phyloP scores from a whole-genome alignment of 2,797 vertebrate genomes.

The Pangasius macronema region DNA sequence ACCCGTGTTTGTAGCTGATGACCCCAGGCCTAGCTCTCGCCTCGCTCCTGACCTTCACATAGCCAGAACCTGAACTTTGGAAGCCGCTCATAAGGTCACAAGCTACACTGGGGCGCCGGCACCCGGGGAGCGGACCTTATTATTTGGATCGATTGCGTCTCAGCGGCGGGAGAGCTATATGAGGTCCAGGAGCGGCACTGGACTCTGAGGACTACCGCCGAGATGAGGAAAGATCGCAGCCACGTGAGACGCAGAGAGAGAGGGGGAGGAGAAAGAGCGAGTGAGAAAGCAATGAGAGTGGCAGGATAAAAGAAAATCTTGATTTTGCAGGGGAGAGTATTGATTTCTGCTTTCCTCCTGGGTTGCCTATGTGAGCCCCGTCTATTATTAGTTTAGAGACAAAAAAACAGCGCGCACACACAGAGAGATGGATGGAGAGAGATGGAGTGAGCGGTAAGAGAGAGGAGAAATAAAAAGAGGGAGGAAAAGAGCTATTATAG shows the following conservation, averaged over 20 bases:
- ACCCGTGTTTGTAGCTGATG: background rate
- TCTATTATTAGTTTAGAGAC: conserved; percentile 80
- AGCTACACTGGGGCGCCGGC: conserved; percentile 51
- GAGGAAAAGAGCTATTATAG: background rate
- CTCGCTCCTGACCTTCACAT: background rate
- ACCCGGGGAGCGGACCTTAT: conserved; percentile 71
- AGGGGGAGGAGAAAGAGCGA: conserved; percentile 49
- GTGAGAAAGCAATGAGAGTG: conserved; percentile 57
- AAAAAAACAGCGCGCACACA: conserved; percentile 46
- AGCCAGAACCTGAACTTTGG: background rate
- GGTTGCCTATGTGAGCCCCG: conserved; percentile 73
- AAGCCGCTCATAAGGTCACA: conserved; percentile 42
- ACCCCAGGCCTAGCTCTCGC: background rate
- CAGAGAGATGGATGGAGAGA: conserved; percentile 17
- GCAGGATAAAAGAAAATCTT: conserved; percentile 77
- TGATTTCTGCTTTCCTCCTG: conserved; percentile 75
- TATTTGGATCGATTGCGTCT: conserved; percentile 72
- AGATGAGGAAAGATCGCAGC: conserved; percentile 39
- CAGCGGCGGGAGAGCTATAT: conserved; percentile 55
- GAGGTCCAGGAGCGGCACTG: conserved; percentile 58
- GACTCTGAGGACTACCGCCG: conserved; percentile 65
- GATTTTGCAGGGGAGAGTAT: conserved; percentile 81
- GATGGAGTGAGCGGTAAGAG: conserved; percentile 4
- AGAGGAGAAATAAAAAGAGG: conserved; percentile 24
- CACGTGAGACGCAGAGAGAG: conserved; percentile 40